phyloP scores from a whole-genome alignment of 2,888 invertebrate species.

The Andrena flavipes region DNA sequence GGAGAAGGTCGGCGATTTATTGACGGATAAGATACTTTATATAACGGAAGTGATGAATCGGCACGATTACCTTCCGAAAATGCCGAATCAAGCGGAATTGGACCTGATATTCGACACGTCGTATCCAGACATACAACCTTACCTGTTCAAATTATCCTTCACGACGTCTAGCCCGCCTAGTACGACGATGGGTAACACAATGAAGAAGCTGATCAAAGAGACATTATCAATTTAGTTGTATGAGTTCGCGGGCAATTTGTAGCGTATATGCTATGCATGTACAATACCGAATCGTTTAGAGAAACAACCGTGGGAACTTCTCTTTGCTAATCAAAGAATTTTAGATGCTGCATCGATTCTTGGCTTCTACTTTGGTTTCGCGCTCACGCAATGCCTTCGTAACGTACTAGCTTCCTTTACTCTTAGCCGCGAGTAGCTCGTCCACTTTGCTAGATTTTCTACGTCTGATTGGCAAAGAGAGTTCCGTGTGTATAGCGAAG shows the following conservation, averaged over 20 bases:
- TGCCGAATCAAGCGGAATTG: constrained; percentile 96
- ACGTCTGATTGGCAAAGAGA: constrained; percentile 13
- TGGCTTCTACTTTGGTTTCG: neutral
- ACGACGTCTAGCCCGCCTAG: constrained; percentile 92
- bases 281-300: constrained; percentile 25
- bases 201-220: constrained; percentile 95
- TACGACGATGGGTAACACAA: constrained; percentile 93
- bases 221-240: constrained; percentile 90
- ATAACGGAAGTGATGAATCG: constrained; percentile 98
- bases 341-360: neutral
- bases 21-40: constrained; percentile 97
- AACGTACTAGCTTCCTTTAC: neutral
- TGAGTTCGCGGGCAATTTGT: constrained; percentile 14
- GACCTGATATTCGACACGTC: constrained; percentile 97
- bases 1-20: constrained; percentile 94
- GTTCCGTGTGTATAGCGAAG: neutral
- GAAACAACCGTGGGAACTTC: constrained; percentile 20
- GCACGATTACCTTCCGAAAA: constrained; percentile 98
- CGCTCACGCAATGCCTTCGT: neutral
- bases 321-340: constrained; percentile 11
- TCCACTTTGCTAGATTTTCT: constrained; percentile 3
- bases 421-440: constrained; percentile 5
- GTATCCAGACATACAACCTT: constrained; percentile 97
- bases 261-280: constrained; percentile 23
- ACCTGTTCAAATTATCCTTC: constrained; percentile 96